Base-by-base conservation (phyloP, 1,140 invertebrate species). In the Cataglyphis hispanica region DNA sequence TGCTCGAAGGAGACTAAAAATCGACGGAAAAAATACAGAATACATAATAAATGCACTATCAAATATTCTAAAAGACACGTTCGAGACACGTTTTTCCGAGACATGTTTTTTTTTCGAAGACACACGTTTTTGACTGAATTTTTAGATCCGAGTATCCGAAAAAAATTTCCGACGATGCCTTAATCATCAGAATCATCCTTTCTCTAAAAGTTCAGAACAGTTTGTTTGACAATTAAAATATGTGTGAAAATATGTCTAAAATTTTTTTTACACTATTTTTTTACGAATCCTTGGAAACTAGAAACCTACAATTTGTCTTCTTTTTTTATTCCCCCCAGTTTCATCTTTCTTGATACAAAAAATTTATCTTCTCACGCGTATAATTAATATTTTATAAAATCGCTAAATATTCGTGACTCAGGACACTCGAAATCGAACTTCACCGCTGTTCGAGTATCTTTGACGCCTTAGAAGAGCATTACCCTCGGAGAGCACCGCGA, bases 381-480 rank as follows among this genome's bases (percentile, higher is more conserved):
- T 8, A 50, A 56, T 67, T 27, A 37, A 25, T 67, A 67, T 37
- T 67, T 80, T 67, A 34, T 25, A 13, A 34, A 64, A 67, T 64
- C 10, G 61, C 31, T 43, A 46, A 50, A 22, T 66, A 7, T 27
- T 13, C n/a, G 22, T 31, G 19, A 81, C 43, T 81, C 37, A 43
- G 6, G 34, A 77, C 56, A 43, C n/a, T 22, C 64, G 50, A 85
- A 89, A 85, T 80, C 31, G 67, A 87, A 87, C 77, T 78, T 60
- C 87, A 67, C 53, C 8, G 2, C 25, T 34, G 53, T 53, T 27
- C 56, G 80, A 70, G 60, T 75, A 74, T 87, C 87, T 70, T 60
- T 78, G 50, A 58, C 61, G 31, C 64, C 63, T 58, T 43, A 31
- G 76, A 90, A 64, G 90, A 91, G 87, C 90, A 72, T 88, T 92